Percentiles rank a stretch among this genome's conserved stretches.
Conservation (phyloP, 2,797 vertebrate species). For the Triplophysa bombifrons region DNA sequence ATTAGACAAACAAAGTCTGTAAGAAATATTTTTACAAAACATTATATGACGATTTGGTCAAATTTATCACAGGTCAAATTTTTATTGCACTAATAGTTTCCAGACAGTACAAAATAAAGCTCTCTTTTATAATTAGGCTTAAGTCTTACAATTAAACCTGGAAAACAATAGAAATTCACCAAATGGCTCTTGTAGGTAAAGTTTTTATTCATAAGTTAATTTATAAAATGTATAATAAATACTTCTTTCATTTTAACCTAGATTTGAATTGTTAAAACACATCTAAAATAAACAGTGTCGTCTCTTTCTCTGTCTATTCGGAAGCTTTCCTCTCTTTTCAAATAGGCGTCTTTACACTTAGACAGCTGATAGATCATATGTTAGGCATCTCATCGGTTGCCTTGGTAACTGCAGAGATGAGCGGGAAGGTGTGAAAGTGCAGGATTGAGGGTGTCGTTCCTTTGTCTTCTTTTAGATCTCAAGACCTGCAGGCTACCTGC, state of each 20-base stretch:
- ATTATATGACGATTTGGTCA: neutral
- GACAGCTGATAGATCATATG: constrained; percentile 57
- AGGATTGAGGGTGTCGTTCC: constrained; percentile 52
- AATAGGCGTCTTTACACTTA: constrained; percentile 36
- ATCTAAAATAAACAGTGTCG: neutral
- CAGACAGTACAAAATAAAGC: neutral
- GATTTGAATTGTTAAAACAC: neutral
- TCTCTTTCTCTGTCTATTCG: neutral
- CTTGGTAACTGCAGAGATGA: constrained; percentile 59
- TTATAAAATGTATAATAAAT: neutral
- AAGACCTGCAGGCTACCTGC: constrained; percentile 5
- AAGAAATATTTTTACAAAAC: neutral
- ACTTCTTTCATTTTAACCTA: neutral
- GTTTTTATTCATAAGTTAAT: neutral
- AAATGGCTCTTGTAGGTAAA: neutral
- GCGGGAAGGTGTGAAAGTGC: constrained; percentile 58
- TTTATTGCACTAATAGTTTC: neutral
- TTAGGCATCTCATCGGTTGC: constrained; percentile 63
- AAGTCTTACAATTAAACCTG: neutral
- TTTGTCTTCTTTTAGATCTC: constrained; percentile 56
- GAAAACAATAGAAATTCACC: neutral
- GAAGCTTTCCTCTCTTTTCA: neutral
- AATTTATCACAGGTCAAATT: neutral
- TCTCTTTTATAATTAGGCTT: neutral
- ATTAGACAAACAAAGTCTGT: neutral